phyloP scores from a whole-genome alignment of 2,888 invertebrate genomes.

The Neoitamus cyanurus region DNA sequence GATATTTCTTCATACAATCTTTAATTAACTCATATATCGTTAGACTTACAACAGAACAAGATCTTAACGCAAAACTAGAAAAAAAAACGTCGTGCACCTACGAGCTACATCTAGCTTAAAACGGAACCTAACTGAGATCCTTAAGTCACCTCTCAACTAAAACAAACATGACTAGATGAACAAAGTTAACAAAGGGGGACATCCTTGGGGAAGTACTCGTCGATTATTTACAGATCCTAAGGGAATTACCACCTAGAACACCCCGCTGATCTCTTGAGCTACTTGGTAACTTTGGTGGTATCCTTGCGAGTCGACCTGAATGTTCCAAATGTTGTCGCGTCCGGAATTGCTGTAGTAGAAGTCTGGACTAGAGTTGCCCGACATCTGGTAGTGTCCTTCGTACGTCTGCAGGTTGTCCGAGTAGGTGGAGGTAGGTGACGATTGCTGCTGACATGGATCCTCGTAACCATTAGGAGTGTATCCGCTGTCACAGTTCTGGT shows the following conservation, averaged over 20 bases:
- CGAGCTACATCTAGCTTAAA: not conserved
- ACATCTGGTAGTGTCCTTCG: slow-evolving; percentile 42
- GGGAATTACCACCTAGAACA: not conserved
- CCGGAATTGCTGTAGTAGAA: slow-evolving; percentile 64
- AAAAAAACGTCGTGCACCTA: not conserved
- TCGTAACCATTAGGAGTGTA: slow-evolving; percentile 30
- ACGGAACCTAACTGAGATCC: not conserved
- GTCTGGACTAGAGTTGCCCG: slow-evolving; percentile 57
- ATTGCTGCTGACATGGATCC: slow-evolving; percentile 21
- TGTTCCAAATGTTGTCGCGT: slow-evolving; percentile 64
- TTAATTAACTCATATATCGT: slow-evolving; percentile 20
- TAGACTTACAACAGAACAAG: slow-evolving; percentile 18
- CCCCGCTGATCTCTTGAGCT: slow-evolving; percentile 27
- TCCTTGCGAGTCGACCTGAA: slow-evolving; percentile 50
- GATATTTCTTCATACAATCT: slow-evolving; percentile 4
- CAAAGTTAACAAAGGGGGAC: slow-evolving; percentile 6
- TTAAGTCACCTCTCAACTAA: not conserved
- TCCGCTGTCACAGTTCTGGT: slow-evolving; percentile 17
- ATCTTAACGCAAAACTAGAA: not conserved
- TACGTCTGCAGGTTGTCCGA: slow-evolving; percentile 39
- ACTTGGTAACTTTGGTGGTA: slow-evolving; percentile 1
- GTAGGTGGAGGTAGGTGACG: slow-evolving; percentile 19
- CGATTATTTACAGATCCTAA: slow-evolving; percentile 11
- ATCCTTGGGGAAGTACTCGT: not conserved
- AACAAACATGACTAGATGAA: slow-evolving; percentile 39